phyloP scores from a whole-genome alignment of 1,140 invertebrate species.

The Drosophila prosaltans region DNA sequence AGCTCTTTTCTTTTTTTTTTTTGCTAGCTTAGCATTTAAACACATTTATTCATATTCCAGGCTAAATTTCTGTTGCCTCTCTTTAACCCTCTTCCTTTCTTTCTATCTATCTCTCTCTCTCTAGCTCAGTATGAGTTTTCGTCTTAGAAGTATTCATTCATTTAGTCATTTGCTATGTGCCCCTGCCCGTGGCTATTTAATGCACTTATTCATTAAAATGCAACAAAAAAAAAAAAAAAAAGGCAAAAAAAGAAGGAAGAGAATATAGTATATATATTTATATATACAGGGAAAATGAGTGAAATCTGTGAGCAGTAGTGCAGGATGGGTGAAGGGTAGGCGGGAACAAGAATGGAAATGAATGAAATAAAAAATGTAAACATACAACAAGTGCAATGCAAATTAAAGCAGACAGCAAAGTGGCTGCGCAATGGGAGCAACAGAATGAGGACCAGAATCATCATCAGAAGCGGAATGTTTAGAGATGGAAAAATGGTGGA shows the following conservation, averaged over 20 bases:
- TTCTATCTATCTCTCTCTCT: constrained; percentile 2
- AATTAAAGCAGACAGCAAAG: constrained; percentile 81
- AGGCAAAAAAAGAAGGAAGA: constrained; percentile 25
- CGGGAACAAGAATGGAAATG: constrained; percentile 73
- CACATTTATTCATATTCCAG: constrained; percentile 52
- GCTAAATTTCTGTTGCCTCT: background rate
- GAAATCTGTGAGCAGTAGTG: background rate
- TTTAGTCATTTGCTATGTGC: constrained; percentile 69
- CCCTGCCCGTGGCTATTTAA: constrained; percentile 59
- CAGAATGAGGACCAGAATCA: background rate
- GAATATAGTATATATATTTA: background rate
- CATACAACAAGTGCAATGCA: constrained; percentile 80
- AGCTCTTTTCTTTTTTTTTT: background rate
- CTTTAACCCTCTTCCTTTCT: background rate
- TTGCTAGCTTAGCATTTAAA: constrained; percentile 18
- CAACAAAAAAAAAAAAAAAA: constrained; percentile 28
- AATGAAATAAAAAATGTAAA: constrained; percentile 81
- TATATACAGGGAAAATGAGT: background rate
- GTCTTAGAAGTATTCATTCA: constrained; percentile 49
- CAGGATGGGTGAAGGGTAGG: too few species aligned
- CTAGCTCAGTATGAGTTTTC: constrained; percentile 18
- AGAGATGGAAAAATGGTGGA: constrained; percentile 12
- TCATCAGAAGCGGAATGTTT: background rate
- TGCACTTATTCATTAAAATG: constrained; percentile 80
- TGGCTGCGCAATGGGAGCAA: constrained; percentile 53